These are phyloP conservation scores for Emydocephalus ijimae DNA, from an alignment of 2,113 vertebrate species.

Conservation along the genomic window DNA sequence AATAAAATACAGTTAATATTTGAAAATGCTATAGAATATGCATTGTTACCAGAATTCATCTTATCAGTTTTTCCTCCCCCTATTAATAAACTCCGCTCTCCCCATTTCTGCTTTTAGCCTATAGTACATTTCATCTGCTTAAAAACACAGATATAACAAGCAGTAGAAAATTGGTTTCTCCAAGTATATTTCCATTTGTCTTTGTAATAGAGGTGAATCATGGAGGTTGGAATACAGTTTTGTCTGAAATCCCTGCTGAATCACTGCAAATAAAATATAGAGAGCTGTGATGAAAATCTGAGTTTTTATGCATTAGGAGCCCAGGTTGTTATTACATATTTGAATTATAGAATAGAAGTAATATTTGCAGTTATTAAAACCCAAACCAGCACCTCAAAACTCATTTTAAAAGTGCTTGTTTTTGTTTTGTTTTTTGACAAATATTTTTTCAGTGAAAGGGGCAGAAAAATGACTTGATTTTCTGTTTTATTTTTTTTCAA, in stretches of 20 bases:
- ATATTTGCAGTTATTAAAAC: background rate
- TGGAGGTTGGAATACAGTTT: background rate
- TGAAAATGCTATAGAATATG: background rate
- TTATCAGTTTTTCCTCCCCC: background rate
- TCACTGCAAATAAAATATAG: background rate
- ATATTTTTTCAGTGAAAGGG: background rate
- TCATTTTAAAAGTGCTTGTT: background rate
- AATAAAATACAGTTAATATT: background rate
- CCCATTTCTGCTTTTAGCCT: background rate
- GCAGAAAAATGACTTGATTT: background rate
- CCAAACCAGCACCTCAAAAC: background rate
- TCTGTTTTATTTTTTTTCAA: background rate
- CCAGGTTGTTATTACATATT: background rate
- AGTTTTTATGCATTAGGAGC: background rate
- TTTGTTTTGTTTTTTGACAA: background rate
- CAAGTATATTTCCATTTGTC: background rate
- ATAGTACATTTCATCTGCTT: background rate
- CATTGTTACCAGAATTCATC: background rate
- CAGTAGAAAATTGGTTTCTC: background rate
- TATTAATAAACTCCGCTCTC: background rate
- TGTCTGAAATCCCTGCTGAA: background rate
- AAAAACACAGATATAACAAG: background rate
- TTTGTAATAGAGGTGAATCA: background rate
- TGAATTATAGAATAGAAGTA: background rate
- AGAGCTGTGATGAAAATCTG: background rate